Conservation (phyloP, 2,113 vertebrate genomes). For the Raja brachyura region DNA sequence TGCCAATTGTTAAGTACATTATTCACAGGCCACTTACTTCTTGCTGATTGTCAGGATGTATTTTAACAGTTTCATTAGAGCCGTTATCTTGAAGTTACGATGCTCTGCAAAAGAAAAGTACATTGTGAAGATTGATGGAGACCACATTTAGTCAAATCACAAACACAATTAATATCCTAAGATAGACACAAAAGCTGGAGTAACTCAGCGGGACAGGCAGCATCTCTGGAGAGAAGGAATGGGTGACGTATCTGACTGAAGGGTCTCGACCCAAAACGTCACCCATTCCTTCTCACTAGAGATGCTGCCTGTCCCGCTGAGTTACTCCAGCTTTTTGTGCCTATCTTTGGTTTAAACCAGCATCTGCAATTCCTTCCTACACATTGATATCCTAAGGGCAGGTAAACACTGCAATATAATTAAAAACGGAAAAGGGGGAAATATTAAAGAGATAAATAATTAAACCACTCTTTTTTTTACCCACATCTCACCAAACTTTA, state of each 20-base stretch:
- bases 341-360: too few species aligned
- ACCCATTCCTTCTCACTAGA: too few species aligned
- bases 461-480: background rate
- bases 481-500: background rate
- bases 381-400: background rate
- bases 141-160: background rate
- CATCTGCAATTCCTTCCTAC: too few species aligned
- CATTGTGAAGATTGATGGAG: background rate
- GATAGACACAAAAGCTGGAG: too few species aligned
- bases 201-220: too few species aligned
- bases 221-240: too few species aligned
- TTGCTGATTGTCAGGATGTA: fast-evolving
- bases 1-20: background rate
- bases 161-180: background rate
- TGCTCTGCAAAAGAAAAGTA: background rate
- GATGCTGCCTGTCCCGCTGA: too few species aligned
- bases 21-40: conserved; percentile 10
- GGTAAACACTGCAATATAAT: background rate
- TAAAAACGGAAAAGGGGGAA: background rate
- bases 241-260: too few species aligned
- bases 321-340: too few species aligned
- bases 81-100: background rate
- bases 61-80: background rate
- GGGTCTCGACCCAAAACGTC: too few species aligned
- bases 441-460: background rate